Evolutionary conservation across 2,113 vertebrate genomes (phyloP), one percentile per base, ranked within the genome.

Genomic region (Trogon surrucura): DNA sequence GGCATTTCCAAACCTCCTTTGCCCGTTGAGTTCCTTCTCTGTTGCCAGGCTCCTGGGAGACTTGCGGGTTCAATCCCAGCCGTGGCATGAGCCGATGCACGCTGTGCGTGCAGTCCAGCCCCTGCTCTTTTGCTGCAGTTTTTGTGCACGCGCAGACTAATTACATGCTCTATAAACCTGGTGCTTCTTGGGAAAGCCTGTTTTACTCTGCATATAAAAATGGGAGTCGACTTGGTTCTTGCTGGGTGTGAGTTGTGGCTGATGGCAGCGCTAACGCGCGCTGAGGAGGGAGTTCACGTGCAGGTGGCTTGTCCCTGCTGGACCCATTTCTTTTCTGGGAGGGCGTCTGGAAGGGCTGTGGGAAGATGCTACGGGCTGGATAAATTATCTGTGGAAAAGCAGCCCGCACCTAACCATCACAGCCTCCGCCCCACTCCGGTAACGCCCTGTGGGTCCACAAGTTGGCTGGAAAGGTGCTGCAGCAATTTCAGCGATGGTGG

Each of bases 311-410:
- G 45, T 32, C 47, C 47, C 41, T 87, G 61, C 67, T 80, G 61
- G 72, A 32, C 44, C 19, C 16, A 9, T 29, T 90, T 75, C 16
- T 72, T 85, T 79, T 56, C 61, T 66, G 71, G 54, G 53, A 85
- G 91, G 65, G 61, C 61, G 93, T 48, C 53, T 88, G 48, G 57
- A 74, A 88, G 56, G 16, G 80, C 73, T 67, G 69, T 67, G 73
- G 53, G 50, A 85, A 69, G 73, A 64, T 48, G 36, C 51, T 75
- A 74, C 36, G 58, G 72, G 80, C 60, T 80, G 72, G 62, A 65
- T 72, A 57, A 80, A 54, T 41, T 71, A 29, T 6, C 21, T 16
- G 53, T 32, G 71, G 71, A 72, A 67, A 62, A 79, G 66, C 47
- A 85, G 19, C 20, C 29, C 58, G 64, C 26, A 56, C 9, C 34